Conservation (phyloP, 2,797 vertebrate species). For the Mycteria americana region DNA sequence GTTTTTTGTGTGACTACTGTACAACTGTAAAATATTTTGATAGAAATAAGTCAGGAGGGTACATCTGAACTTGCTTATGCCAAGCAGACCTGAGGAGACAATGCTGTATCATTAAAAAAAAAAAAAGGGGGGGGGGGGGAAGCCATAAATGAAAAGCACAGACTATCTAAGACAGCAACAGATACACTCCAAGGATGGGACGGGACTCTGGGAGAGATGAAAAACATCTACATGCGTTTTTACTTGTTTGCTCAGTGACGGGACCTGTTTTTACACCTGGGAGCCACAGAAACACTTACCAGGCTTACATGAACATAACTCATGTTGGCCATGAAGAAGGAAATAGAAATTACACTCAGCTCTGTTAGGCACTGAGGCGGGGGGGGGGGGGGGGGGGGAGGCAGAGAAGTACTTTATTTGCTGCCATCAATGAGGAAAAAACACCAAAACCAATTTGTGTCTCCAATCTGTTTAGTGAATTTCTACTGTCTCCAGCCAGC, state of each 20-base stretch:
- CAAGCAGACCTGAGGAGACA: accelerated
- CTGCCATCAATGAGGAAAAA: background rate
- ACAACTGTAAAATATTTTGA: background rate
- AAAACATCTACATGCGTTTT: background rate
- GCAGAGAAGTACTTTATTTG: background rate
- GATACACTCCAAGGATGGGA: background rate
- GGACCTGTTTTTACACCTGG: background rate
- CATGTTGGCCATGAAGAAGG: background rate
- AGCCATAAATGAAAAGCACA: background rate
- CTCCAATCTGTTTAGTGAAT: background rate
- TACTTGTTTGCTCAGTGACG: background rate
- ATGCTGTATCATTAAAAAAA: too few relatives aligned
- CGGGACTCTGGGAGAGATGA: background rate
- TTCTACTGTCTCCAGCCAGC: background rate
- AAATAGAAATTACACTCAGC: background rate
- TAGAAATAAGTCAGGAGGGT: background rate
- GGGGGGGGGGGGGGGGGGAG: accelerated
- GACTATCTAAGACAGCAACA: background rate
- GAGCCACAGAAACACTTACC: accelerated
- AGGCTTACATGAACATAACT: background rate
- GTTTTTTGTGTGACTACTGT: background rate
- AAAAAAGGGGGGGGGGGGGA: background rate
- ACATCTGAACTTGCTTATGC: background rate
- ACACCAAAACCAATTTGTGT: background rate
- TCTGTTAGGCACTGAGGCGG: accelerated